Percentiles rank a stretch among this genome's conserved stretches.
phyloP scores from a whole-genome alignment of 2,113 vertebrate genomes.

The Todiramphus chloris region DNA sequence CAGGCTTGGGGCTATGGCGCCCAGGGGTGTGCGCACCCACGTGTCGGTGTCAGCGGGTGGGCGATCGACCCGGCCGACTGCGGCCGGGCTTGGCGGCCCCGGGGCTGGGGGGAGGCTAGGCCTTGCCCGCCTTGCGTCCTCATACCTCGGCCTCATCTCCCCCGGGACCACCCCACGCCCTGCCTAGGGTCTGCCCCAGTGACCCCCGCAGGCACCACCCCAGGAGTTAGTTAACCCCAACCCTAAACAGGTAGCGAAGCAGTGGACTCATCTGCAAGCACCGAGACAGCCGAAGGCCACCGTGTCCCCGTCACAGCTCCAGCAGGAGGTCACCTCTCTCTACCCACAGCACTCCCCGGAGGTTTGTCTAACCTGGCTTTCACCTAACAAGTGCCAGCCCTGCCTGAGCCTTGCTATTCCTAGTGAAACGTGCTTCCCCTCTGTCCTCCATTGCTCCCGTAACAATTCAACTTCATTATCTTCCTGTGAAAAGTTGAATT shows the following conservation, averaged over 20 bases:
- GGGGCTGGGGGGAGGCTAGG: background rate
- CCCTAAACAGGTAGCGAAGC: background rate
- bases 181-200: accelerated
- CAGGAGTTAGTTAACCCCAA: too few relatives aligned
- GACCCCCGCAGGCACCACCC: too few relatives aligned
- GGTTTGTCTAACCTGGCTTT: background rate
- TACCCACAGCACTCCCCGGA: background rate
- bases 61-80: background rate
- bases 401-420: background rate
- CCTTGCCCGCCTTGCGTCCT: too few relatives aligned
- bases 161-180: background rate
- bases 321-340: background rate
- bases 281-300: accelerated
- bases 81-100: background rate
- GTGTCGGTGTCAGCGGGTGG: background rate
- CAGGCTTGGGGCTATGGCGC: background rate
- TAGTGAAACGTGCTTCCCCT: accelerated
- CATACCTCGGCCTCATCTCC: background rate
- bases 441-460: background rate
- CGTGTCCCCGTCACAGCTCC: background rate
- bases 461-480: background rate
- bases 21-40: background rate
- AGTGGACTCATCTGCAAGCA: accelerated
- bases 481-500: background rate
- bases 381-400: background rate